phyloP scores from a whole-genome alignment of 2,113 vertebrate genomes.

The Falcunculus frontatus region DNA sequence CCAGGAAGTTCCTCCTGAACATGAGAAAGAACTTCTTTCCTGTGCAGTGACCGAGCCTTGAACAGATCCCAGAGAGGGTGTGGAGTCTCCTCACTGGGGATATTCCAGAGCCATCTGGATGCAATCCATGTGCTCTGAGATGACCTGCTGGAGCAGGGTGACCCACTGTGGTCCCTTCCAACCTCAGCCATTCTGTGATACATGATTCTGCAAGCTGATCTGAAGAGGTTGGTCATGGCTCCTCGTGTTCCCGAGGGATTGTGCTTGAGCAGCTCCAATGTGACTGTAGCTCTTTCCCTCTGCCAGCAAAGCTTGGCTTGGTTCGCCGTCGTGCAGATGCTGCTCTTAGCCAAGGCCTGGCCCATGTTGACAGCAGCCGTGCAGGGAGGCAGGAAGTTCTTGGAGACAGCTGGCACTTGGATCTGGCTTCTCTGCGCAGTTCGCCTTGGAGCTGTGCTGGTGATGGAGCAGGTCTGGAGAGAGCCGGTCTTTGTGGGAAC shows the following conservation, averaged over 20 bases:
- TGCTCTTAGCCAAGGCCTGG: neutral
- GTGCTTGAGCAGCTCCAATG: neutral
- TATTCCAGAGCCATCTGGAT: neutral
- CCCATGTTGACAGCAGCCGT: neutral
- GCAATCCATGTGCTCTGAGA: neutral
- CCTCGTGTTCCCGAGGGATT: neutral
- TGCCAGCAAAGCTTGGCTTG: neutral
- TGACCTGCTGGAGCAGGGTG: neutral
- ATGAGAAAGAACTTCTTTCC: neutral
- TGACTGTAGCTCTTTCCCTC: neutral
- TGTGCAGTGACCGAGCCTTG: neutral
- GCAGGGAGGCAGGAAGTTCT: neutral
- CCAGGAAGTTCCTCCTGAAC: neutral
- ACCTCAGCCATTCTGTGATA: too few relatives aligned
- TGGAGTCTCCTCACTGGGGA: neutral
- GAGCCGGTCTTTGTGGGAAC: neutral
- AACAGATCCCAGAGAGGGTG: neutral
- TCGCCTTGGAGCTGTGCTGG: neutral
- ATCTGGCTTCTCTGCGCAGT: neutral
- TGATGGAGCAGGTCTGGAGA: neutral
- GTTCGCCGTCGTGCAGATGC: neutral
- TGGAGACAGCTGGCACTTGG: neutral
- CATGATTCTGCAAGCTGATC: fast-evolving
- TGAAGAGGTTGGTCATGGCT: fast-evolving
- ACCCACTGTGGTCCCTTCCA: neutral